phyloP scores from a whole-genome alignment of 2,888 invertebrate species.

The Entomobrya proxima region DNA sequence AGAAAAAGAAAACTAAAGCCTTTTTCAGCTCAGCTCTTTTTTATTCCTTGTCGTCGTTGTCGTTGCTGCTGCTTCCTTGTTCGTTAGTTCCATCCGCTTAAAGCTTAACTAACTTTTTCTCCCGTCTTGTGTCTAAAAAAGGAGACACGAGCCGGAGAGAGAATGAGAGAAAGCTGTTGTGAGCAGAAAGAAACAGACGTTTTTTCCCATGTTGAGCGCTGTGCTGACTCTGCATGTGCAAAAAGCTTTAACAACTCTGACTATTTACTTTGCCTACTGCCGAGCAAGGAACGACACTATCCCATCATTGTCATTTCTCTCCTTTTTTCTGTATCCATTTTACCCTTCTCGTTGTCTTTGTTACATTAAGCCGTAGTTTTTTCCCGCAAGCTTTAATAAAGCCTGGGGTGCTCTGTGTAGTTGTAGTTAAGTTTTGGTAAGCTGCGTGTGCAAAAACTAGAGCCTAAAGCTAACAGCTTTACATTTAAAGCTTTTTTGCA shows the following conservation, averaged over 20 bases:
- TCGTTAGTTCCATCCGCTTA: constrained; percentile 13
- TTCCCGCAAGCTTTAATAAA: neutral
- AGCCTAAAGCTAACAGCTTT: constrained; percentile 18
- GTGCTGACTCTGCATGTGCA: neutral
- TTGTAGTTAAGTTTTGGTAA: too few species aligned
- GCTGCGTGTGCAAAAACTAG: too few species aligned
- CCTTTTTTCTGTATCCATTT: too few species aligned
- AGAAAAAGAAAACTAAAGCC: too few species aligned
- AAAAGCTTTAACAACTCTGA: too few species aligned
- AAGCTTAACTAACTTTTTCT: constrained; percentile 16
- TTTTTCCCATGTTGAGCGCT: neutral
- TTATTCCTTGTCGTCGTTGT: neutral
- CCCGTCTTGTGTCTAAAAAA: neutral
- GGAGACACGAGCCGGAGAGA: neutral
- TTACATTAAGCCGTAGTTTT: neutral
- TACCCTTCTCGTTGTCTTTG: too few species aligned
- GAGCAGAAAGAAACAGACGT: neutral
- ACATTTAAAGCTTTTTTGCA: constrained; percentile 18
- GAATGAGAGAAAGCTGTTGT: constrained; percentile 11
- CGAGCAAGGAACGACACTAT: too few species aligned
- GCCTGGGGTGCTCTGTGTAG: too few species aligned
- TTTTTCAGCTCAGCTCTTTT: neutral
- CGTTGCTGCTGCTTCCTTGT: neutral
- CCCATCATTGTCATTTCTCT: too few species aligned
- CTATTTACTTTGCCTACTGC: too few species aligned